Percentiles rank a stretch among this genome's conserved stretches.
Evolutionary conservation across 2,113 vertebrate genomes (phyloP).

Genomic region (Centropus unirufus): DNA sequence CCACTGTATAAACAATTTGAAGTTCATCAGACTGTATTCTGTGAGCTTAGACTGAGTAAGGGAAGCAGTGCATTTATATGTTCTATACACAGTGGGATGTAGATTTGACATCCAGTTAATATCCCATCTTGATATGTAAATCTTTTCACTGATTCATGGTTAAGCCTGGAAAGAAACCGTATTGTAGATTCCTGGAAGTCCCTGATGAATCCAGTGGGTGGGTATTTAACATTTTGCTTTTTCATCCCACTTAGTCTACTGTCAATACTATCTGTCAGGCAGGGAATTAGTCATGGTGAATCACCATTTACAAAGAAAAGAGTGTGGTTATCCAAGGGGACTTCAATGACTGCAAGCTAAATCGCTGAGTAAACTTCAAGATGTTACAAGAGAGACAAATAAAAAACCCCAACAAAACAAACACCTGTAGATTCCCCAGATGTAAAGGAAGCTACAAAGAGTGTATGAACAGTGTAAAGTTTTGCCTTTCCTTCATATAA

Average conservation of each 20-base stretch:
- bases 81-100: background rate
- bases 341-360: background rate
- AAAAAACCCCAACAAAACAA: background rate
- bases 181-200: background rate
- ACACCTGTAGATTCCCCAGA: background rate
- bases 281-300: background rate
- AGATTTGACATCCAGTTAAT: background rate
- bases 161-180: background rate
- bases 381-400: background rate
- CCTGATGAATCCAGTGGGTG: background rate
- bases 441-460: background rate
- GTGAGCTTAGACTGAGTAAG: background rate
- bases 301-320: background rate
- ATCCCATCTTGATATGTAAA: background rate
- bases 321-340: background rate
- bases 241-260: background rate
- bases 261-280: background rate
- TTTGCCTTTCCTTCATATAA: background rate
- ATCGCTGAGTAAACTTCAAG: background rate
- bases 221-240: slow-evolving; percentile 5
- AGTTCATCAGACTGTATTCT: background rate
- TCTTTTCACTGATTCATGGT: background rate
- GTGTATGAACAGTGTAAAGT: background rate
- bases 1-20: background rate
- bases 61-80: background rate